Conservation (phyloP, 2,113 vertebrate species). For the Calonectris borealis region DNA sequence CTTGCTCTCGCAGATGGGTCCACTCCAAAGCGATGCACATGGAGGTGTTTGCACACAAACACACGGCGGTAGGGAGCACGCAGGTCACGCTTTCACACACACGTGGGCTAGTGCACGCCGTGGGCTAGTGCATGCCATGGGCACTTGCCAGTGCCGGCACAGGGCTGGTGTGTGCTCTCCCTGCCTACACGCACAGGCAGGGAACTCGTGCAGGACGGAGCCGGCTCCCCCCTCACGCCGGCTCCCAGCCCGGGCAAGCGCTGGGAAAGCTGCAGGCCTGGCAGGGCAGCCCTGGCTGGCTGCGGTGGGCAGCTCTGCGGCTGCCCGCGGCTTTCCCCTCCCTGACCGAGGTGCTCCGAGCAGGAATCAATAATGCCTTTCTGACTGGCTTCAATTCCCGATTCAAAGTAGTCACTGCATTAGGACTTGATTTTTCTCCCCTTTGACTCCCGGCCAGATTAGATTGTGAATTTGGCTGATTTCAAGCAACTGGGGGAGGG, state of each 20-base stretch:
- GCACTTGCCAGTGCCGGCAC: not conserved
- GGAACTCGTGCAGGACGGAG: rapidly evolving
- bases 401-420: constrained; percentile 39
- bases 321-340: not conserved
- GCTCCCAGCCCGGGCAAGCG: rapidly evolving
- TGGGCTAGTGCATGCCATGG: rapidly evolving
- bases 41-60: not conserved
- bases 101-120: not conserved
- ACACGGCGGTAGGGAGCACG: rapidly evolving
- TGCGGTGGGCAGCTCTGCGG: constrained; percentile 14
- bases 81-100: not conserved
- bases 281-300: not conserved
- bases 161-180: not conserved
- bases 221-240: not conserved
- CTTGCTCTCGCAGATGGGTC: not conserved
- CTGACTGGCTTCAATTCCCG: constrained; percentile 54
- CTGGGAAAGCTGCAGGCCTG: constrained; percentile 21
- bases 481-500: constrained; percentile 48
- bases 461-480: constrained; percentile 66
- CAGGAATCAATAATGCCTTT: constrained; percentile 22
- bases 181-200: rapidly evolving
- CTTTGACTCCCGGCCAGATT: constrained; percentile 58
- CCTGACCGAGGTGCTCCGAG: not conserved
- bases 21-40: rapidly evolving
- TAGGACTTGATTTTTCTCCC: constrained; percentile 54